Evolutionary conservation across 2,797 vertebrate genomes (phyloP).

Genomic region (Morus bassanus): DNA sequence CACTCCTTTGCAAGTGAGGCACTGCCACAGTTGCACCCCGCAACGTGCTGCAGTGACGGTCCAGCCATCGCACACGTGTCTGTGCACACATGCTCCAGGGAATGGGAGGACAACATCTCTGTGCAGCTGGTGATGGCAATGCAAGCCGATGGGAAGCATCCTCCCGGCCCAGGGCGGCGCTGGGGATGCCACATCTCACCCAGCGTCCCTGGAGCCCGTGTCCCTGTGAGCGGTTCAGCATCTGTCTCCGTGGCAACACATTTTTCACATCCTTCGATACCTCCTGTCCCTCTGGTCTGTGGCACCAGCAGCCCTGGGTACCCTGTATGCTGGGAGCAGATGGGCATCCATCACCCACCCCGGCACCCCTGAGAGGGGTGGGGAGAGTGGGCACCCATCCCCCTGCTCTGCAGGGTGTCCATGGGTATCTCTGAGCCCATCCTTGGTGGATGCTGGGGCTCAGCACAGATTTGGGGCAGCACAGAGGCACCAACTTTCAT

Average conservation of each 20-base stretch:
- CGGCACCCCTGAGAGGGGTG: rapidly evolving
- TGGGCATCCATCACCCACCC: not conserved
- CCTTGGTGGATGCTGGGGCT: not conserved
- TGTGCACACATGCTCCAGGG: rapidly evolving
- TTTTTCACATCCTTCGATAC: not conserved
- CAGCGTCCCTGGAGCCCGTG: not conserved
- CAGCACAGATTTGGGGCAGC: not conserved
- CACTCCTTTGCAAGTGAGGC: not conserved
- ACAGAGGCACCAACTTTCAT: not conserved
- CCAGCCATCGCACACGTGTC: not conserved
- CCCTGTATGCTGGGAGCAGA: not conserved
- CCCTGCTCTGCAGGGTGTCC: not conserved
- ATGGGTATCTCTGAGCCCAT: not conserved
- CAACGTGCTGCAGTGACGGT: rapidly evolving
- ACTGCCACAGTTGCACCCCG: rapidly evolving
- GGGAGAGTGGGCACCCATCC: rapidly evolving
- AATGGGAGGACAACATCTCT: not conserved
- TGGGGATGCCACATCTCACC: not conserved
- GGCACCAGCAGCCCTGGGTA: rapidly evolving
- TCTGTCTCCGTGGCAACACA: constrained; percentile 49
- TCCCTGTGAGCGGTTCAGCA: not conserved
- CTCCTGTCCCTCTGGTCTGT: not conserved
- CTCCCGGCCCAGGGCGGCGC: not conserved
- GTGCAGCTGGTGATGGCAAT: not conserved
- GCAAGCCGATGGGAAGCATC: not conserved